Evolutionary conservation across 2,797 vertebrate genomes (phyloP), one percentile per base, ranked within the genome.

Genomic region (Xenentodon cancila): DNA sequence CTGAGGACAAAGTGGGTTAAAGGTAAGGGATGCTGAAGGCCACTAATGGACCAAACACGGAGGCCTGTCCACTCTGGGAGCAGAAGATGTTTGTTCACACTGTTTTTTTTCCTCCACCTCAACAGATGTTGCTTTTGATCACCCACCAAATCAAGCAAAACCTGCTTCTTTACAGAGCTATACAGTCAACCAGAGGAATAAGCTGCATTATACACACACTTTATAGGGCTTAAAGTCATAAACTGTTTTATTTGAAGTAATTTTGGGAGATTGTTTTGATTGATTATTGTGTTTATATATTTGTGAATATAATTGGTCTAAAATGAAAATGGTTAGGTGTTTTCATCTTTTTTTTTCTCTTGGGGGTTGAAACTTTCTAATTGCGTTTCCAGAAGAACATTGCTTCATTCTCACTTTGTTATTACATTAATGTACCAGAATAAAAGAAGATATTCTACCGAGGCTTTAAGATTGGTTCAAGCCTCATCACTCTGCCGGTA

Each of bases 121-220:
- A 77, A 68, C 88, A 90, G 84, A 85, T 88, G 88, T 84, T 80
- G 61, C 78, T 71, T 71, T 68, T 53, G 61, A 53, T 79, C 71
- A 44, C 17, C n/a, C 37, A 47, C 46, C 52, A 54, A 49, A 68
- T 46, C 51, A 59, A 54, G 40, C 40, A 21, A 66, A 58, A 54
- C 52, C 50, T 61, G 76, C 59, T 80, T 63, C 54, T 71, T 57
- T 40, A 56, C 57, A 54, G 42, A 48, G 52, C 51, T 70, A 42
- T 13, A 53, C 55, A 66, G 46, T n/a, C 43, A 27, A 59, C 25
- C 5, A 30, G 1, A 54, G 34, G 12, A 44, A 34, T 11, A 7
- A 6, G 55, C 13, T 1, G 1, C 0, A 32, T 25, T 17, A 6
- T 17, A 19, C 1, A 17, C 37, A 22, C 1, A 25, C 40, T 30